These are phyloP conservation scores for Leucoraja ocellata DNA, from an alignment of 2,797 vertebrate genomes.

Conservation along the genomic window DNA sequence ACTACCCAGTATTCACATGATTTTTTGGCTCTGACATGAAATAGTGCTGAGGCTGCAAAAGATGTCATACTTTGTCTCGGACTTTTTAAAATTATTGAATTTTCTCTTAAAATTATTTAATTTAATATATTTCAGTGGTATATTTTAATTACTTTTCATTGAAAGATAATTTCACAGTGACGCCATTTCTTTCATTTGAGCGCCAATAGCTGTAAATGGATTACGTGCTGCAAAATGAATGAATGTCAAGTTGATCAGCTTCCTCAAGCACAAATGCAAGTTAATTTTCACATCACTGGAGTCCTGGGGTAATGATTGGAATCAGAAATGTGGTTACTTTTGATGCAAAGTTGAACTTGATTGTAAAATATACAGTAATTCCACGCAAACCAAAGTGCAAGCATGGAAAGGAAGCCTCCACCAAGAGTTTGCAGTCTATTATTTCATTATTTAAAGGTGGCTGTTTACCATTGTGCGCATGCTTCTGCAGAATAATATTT, in stretches of 20 bases:
- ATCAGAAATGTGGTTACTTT: slow-evolving; percentile 4
- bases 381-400: background rate
- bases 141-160: slow-evolving; percentile 8
- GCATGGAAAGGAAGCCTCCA: background rate
- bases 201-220: background rate
- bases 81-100: background rate
- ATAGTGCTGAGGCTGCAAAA: background rate
- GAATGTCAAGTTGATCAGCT: background rate
- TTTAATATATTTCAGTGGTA: slow-evolving; percentile 10
- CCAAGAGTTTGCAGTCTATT: background rate
- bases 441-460: background rate
- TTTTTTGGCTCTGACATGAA: background rate
- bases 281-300: slow-evolving; percentile 20
- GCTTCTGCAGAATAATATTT: background rate
- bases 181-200: background rate
- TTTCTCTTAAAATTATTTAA: background rate
- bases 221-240: slow-evolving; percentile 19
- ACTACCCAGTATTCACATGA: too few relatives aligned
- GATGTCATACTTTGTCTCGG: background rate
- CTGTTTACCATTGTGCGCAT: background rate
- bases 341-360: background rate
- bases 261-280: background rate
- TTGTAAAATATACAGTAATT: background rate
- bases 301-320: background rate
- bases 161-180: background rate